Evolutionary conservation across 2,888 invertebrate genomes (phyloP).

Genomic region (Polydrusus cervinus): DNA sequence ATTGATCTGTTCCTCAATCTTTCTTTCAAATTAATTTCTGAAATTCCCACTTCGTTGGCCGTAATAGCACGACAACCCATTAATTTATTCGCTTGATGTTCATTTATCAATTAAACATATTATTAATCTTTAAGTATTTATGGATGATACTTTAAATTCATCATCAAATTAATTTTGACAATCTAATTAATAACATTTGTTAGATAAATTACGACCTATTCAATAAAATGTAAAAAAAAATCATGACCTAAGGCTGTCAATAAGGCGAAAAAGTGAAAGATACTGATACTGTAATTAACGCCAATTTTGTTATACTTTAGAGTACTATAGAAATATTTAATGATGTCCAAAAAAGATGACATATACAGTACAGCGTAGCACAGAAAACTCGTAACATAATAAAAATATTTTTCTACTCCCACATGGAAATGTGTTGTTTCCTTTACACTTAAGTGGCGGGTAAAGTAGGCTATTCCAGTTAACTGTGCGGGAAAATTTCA

Average conservation of each 20-base stretch:
- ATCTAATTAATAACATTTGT: neutral
- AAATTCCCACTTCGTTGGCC: too few species aligned
- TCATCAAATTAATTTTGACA: constrained; percentile 15
- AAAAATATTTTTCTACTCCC: too few species aligned
- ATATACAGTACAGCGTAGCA: neutral
- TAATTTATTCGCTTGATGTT: neutral
- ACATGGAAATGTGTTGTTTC: too few species aligned
- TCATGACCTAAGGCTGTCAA: neutral
- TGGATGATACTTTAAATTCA: neutral
- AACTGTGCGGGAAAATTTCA: too few species aligned
- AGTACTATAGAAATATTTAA: neutral
- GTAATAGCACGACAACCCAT: too few species aligned
- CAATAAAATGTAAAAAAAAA: neutral
- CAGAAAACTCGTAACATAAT: too few species aligned
- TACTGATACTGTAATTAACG: constrained; percentile 11
- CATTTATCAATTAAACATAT: neutral
- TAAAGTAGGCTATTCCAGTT: too few species aligned
- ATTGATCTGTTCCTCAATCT: too few species aligned
- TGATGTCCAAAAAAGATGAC: neutral
- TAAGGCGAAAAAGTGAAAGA: neutral
- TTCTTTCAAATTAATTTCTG: too few species aligned
- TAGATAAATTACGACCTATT: constrained; percentile 4
- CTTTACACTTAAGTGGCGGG: too few species aligned
- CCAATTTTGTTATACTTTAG: neutral
- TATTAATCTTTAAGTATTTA: neutral